Evolutionary conservation across 64 coral and sea anemone genomes (phyloP).

Genomic region (Catalaphyllia jardinei): DNA sequence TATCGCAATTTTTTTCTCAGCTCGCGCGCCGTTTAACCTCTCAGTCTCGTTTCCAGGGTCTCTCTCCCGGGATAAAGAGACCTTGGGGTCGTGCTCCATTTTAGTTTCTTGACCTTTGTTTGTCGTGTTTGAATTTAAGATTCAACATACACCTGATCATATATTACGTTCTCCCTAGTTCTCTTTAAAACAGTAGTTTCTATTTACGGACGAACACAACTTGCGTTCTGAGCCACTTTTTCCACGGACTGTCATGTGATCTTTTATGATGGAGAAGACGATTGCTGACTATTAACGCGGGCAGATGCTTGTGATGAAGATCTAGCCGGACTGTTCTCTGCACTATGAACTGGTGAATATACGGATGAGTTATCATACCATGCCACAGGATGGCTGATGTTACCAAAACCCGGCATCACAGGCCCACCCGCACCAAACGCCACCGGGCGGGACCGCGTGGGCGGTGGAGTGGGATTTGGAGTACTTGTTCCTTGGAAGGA

Average conservation of each 20-base stretch:
- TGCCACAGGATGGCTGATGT: constrained; percentile 76
- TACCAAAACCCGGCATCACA: constrained; percentile 41
- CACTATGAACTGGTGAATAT: constrained; percentile 19
- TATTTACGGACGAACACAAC: neutral
- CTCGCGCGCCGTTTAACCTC: too few relatives aligned
- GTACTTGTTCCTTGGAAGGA: constrained; percentile 87
- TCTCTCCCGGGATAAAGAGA: too few relatives aligned
- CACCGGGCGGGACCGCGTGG: constrained; percentile 91
- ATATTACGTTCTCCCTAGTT: too few relatives aligned
- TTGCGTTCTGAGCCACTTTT: too few relatives aligned
- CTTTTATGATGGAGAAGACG: constrained; percentile 9
- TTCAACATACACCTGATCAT: too few relatives aligned
- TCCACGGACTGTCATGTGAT: neutral
- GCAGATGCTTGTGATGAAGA: constrained; percentile 11
- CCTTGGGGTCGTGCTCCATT: too few relatives aligned
- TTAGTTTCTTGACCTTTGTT: too few relatives aligned
- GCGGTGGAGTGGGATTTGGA: constrained; percentile 80
- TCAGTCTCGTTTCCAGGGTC: too few relatives aligned
- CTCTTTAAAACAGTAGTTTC: neutral
- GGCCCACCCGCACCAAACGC: constrained; percentile 87
- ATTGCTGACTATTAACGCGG: constrained; percentile 29
- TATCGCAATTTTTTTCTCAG: too few relatives aligned
- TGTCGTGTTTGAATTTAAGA: too few relatives aligned
- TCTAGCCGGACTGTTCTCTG: constrained; percentile 44
- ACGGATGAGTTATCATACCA: constrained; percentile 63